Conservation (phyloP, 1,140 invertebrate genomes). For the Ostrea denselamellosa region DNA sequence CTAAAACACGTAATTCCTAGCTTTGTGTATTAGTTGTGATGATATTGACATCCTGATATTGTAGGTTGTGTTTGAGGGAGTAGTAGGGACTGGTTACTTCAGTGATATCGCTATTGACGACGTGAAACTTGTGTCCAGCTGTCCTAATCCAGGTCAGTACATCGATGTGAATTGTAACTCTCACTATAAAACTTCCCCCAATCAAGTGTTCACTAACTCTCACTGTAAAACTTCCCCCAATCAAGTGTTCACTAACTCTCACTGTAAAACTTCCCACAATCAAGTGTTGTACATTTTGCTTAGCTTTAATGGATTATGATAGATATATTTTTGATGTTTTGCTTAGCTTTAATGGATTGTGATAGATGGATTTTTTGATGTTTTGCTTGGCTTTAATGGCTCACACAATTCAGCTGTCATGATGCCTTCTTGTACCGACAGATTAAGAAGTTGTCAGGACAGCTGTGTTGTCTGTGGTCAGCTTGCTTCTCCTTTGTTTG, state of each 20-base stretch:
- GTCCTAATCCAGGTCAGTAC: slow-evolving; percentile 66
- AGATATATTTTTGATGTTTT: not conserved
- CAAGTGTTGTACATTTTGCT: too few species aligned
- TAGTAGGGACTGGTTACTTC: slow-evolving; percentile 61
- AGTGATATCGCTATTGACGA: slow-evolving; percentile 75
- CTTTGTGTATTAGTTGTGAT: too few species aligned
- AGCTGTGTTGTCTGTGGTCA: slow-evolving; percentile 49
- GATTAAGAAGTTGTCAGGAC: slow-evolving; percentile 56
- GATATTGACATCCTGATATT: not conserved
- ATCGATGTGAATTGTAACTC: not conserved
- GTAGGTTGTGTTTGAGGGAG: slow-evolving; percentile 73
- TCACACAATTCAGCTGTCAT: slow-evolving; percentile 66
- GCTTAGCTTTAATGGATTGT: slow-evolving; percentile 7
- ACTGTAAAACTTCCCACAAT: too few species aligned
- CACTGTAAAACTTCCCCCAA: too few species aligned
- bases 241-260: too few species aligned
- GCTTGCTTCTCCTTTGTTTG: slow-evolving; percentile 35
- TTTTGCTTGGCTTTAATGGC: slow-evolving; percentile 7
- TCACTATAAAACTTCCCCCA: too few species aligned
- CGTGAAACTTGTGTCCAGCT: slow-evolving; percentile 59
- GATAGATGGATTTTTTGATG: too few species aligned
- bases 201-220: too few species aligned
- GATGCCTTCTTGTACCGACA: slow-evolving; percentile 66
- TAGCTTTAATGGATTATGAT: not conserved
- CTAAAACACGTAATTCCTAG: too few species aligned